Percentiles rank a stretch among this genome's conserved stretches.
Evolutionary conservation across 64 coral and sea anemone genomes (phyloP).

Genomic region (Platygyra sinensis): DNA sequence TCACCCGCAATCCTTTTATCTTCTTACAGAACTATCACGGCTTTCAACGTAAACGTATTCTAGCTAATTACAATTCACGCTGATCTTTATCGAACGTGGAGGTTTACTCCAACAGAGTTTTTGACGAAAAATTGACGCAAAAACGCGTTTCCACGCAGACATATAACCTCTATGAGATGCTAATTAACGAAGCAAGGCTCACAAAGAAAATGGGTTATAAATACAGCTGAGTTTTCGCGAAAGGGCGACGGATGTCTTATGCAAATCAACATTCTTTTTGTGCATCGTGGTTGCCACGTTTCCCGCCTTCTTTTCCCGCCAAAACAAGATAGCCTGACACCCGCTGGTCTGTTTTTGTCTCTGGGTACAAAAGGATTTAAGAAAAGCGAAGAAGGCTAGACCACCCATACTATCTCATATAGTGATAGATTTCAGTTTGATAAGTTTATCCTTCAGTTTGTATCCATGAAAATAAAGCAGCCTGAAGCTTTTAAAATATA

Average conservation of each 20-base stretch:
- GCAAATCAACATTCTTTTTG: constrained; percentile 11
- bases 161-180: not conserved
- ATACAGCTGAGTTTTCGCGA: constrained; percentile 1
- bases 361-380: not conserved
- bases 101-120: not conserved
- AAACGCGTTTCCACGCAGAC: not conserved
- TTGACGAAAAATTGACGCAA: no score
- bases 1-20: no score
- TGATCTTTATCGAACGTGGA: not conserved
- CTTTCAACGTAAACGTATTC: not conserved
- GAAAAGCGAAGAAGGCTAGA: not conserved
- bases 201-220: not conserved
- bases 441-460: no score
- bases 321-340: constrained; percentile 1
- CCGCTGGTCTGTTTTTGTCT: not conserved
- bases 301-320: constrained; percentile 33
- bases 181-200: not conserved
- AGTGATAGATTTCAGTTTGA: no score
- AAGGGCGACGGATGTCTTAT: not conserved
- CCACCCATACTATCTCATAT: no score
- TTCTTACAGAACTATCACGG: not conserved
- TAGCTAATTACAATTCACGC: constrained; percentile 16
- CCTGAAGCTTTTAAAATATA: no score
- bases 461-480: no score
- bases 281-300: constrained; percentile 22